Percentiles rank a stretch among this genome's conserved stretches.
These are phyloP conservation scores for Coenonympha glycerion DNA, from an alignment of 2,888 invertebrate species.

Conservation along the genomic window DNA sequence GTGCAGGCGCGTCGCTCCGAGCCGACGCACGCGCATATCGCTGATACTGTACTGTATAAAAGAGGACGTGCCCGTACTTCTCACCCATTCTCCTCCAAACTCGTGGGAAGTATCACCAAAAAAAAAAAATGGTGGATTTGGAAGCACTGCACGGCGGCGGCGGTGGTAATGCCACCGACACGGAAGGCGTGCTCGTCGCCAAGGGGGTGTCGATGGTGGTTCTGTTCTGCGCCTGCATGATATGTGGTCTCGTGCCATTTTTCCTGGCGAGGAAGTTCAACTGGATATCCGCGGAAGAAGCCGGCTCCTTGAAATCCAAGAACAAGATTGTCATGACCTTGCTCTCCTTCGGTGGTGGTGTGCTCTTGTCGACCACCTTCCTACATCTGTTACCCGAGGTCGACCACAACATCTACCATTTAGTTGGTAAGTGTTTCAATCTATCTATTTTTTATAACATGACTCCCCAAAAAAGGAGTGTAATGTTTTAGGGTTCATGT, in stretches of 20 bases:
- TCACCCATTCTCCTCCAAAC: slow-evolving; percentile 36
- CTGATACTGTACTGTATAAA: slow-evolving; percentile 60
- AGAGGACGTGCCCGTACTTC: slow-evolving; percentile 42
- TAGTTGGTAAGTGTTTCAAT: slow-evolving; percentile 67
- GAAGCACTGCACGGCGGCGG: background rate
- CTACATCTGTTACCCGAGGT: slow-evolving; percentile 88
- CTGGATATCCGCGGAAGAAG: slow-evolving; percentile 72
- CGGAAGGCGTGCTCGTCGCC: slow-evolving; percentile 76
- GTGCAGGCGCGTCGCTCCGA: slow-evolving; percentile 53
- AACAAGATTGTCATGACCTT: slow-evolving; percentile 76
- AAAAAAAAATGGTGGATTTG: slow-evolving; percentile 25
- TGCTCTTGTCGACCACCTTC: slow-evolving; percentile 87
- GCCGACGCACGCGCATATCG: slow-evolving; percentile 59
- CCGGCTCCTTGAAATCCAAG: slow-evolving; percentile 65
- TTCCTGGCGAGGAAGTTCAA: slow-evolving; percentile 80
- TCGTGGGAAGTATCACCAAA: slow-evolving; percentile 18
- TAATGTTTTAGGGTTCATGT: too few species aligned
- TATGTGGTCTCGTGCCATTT: slow-evolving; percentile 85
- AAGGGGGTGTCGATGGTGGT: slow-evolving; percentile 87
- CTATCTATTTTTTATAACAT: background rate
- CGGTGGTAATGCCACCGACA: too few species aligned
- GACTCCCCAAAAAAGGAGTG: too few species aligned
- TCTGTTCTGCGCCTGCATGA: slow-evolving; percentile 83
- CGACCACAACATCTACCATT: slow-evolving; percentile 78
- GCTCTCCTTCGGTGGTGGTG: slow-evolving; percentile 90